Evolutionary conservation across 2,888 invertebrate genomes (phyloP).

Genomic region (Hedya salicella): DNA sequence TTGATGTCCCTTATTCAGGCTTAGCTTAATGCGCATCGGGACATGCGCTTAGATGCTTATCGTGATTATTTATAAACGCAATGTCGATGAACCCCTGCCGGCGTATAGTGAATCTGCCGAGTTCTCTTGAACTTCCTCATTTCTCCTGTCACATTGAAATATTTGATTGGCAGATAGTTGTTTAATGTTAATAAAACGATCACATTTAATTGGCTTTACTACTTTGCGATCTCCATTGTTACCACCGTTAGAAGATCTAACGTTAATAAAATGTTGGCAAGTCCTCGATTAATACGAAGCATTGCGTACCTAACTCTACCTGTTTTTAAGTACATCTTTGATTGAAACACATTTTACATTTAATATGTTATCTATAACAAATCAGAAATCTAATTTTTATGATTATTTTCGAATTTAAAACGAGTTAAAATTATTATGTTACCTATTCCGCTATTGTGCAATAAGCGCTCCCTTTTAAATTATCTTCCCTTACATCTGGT

Average conservation of each 20-base stretch:
- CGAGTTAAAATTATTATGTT: slow-evolving; percentile 5
- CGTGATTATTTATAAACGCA: slow-evolving; percentile 42
- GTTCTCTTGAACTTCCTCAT: background rate
- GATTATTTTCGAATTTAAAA: background rate
- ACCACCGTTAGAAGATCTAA: too few species aligned
- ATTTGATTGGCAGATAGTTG: slow-evolving; percentile 1
- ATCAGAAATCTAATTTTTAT: background rate
- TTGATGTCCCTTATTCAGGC: slow-evolving; percentile 74
- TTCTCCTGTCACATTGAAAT: slow-evolving; percentile 2
- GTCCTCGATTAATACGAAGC: too few species aligned
- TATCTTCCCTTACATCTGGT: slow-evolving; percentile 25
- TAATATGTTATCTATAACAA: too few species aligned
- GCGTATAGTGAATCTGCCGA: slow-evolving; percentile 22
- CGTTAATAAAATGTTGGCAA: too few species aligned
- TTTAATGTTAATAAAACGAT: background rate
- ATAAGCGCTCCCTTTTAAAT: slow-evolving; percentile 3
- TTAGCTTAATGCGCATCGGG: slow-evolving; percentile 62
- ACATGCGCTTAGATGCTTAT: slow-evolving; percentile 64
- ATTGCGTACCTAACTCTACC: too few species aligned
- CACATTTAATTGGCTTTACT: background rate
- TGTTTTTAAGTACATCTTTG: too few species aligned
- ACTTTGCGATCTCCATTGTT: background rate
- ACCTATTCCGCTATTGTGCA: background rate
- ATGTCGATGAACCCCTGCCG: slow-evolving; percentile 36
- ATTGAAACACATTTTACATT: too few species aligned